Conservation (phyloP, 1,140 invertebrate species). For the Euwallacea similis region DNA sequence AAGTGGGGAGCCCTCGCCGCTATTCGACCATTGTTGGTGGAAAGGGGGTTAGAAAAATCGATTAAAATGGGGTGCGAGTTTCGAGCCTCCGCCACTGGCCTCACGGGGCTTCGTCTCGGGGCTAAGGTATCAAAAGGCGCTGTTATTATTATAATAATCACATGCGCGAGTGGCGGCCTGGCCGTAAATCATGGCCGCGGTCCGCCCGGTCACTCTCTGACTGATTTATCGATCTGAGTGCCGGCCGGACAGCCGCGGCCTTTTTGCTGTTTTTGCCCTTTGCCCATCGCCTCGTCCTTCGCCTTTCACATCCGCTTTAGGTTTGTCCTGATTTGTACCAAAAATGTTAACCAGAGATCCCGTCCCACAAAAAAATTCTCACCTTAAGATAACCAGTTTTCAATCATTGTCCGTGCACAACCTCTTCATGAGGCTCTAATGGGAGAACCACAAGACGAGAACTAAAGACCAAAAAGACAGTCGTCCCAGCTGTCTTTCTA, state of each 20-base stretch:
- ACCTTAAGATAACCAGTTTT: neutral
- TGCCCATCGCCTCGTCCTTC: conserved; percentile 28
- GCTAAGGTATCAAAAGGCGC: conserved; percentile 41
- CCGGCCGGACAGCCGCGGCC: conserved; percentile 41
- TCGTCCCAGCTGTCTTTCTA: neutral
- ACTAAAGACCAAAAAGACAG: too few species aligned
- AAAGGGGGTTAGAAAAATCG: neutral
- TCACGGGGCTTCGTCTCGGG: conserved; percentile 16
- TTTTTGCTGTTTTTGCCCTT: conserved; percentile 38
- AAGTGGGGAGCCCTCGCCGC: too few species aligned
- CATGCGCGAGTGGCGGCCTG: conserved; percentile 50
- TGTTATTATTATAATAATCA: conserved; percentile 54
- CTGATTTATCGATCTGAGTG: conserved; percentile 52
- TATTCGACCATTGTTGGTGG: too few species aligned
- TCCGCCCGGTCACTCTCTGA: conserved; percentile 51
- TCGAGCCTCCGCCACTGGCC: conserved; percentile 16
- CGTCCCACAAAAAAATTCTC: too few species aligned
- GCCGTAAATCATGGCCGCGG: conserved; percentile 52
- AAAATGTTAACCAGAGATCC: neutral
- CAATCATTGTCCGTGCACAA: neutral
- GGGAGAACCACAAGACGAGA: too few species aligned
- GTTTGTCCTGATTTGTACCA: conserved; percentile 5
- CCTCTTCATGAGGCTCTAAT: too few species aligned
- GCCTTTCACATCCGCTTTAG: conserved; percentile 26
- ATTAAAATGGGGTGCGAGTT: neutral